Conservation (phyloP, 1,140 invertebrate genomes). For the Leucophenga varia region DNA sequence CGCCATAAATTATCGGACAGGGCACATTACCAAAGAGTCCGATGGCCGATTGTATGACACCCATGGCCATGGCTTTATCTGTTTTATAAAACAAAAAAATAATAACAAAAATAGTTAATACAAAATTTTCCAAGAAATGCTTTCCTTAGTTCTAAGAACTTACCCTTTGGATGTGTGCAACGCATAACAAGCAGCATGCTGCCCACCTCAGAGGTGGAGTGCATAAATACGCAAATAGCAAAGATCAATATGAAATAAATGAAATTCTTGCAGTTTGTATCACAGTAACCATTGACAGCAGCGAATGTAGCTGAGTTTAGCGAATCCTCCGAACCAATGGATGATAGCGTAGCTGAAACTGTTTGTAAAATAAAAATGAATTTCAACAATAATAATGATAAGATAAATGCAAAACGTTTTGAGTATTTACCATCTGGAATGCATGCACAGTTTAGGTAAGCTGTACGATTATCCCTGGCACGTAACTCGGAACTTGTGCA, state of each 20-base stretch:
- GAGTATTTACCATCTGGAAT: conserved; percentile 58
- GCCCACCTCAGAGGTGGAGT: conserved; percentile 89
- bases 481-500: conserved; percentile 65
- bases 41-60: conserved; percentile 90
- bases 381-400: not conserved
- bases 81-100: no score
- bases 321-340: not conserved
- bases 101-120: no score
- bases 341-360: not conserved
- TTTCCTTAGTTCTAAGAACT: not conserved
- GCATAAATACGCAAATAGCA: conserved; percentile 85
- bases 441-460: conserved; percentile 78
- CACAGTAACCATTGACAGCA: conserved; percentile 74
- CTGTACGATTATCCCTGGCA: conserved; percentile 60
- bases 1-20: conserved; percentile 89
- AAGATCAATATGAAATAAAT: conserved; percentile 83
- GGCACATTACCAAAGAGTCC: conserved; percentile 91
- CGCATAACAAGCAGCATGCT: conserved; percentile 86
- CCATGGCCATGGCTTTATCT: conserved; percentile 93
- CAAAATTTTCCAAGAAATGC: no score
- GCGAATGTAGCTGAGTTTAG: conserved; percentile 11
- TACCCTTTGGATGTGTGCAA: conserved; percentile 80
- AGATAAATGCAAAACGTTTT: not conserved
- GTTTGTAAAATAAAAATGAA: not conserved
- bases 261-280: conserved; percentile 76